Base-by-base conservation (phyloP, 2,113 vertebrate genomes). In the Elanus axillaris region DNA sequence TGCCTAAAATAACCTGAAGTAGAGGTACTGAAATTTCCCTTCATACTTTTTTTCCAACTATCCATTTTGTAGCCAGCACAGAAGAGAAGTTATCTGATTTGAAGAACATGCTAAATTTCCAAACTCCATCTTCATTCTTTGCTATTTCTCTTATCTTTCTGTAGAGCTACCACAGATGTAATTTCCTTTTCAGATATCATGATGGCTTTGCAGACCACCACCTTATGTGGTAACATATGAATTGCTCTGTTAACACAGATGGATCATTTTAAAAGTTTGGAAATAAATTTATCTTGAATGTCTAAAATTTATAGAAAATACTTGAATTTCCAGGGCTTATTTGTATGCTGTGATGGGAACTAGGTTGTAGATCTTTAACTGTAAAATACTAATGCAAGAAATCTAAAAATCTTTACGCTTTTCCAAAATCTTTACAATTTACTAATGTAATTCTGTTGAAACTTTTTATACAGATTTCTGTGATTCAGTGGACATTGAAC, bases 181-280 rank as follows among this genome's bases (percentile, higher is more conserved):
- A 84, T 87, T 89, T 93, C 31, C 82, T 86, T 94, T 88, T 71
- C 63, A 86, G 67, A 43, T 83, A 3, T 86, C 19, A 1, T n/a
- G 58, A 34, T 75, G 86, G 42, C 62, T 94, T 79, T 17, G 48
- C 88, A 63, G 67, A 79, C 63, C 63, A 73, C 26, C 80, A 34
- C 78, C 67, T 64, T 88, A 91, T 58, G 71, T 73, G 75, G 3
- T 47, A 90, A 62, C 75, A 53, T 88, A 93, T n/a, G 58, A 95
- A 90, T 40, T 64, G 40, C n/a, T 95, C 75, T 86, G 40, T 66
- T 92, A 90, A 77, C 67, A 58, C 91, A 94, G 88, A 90, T 83
- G 82, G 78, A 79, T 76, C 15, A 11, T 68, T 95, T 90, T 6
- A 58, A 58, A 92, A 76, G 34, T 42, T 83, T 92, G 64, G 22